Evolutionary conservation across 2,797 vertebrate genomes (phyloP), one percentile per base, ranked within the genome.

Genomic region (Danio choprae): DNA sequence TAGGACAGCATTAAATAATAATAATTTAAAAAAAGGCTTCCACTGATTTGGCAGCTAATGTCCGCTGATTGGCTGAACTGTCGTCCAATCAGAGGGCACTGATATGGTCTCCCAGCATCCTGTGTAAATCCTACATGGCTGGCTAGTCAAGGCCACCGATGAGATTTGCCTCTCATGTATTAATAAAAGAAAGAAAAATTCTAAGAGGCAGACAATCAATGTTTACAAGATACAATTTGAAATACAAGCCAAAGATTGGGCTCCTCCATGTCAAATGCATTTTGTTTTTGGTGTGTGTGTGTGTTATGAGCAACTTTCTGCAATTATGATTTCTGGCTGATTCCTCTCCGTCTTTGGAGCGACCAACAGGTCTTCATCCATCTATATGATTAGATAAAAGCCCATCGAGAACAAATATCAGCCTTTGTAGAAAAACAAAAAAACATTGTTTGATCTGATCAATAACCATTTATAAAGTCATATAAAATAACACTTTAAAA

Each of bases 401-500:
- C 80, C 79, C 80, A 74, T 78, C 83, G 68, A 64, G 67, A 85
- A 86, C 62, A 83, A 85, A 85, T 60, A 70, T 80, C 60, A 84
- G 70, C 87, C 77, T 59, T 81, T 85, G 79, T 87, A 88, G 82
- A 89, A 81, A 70, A 83, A 89, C 89, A 64, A 80, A 64, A 63
- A 50, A 60, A 58, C 43, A 46, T 87, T 80, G 29, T 29, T 87
- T 87, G 86, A 89, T 88, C 82, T 88, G 79, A 88, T 85, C 88
- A 90, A 89, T 79, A 89, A 51, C 84, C 88, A 84, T 86, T 88
- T 92, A 92, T 16, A 94, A 93, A 94, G 89, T 87, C 87, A 93
- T 94, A 93, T 85, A 93, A 94, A 93, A 85, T 77, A 86, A 93
- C 80, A 87, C 89, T 81, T 88, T 86, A 79, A 89, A 92, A 91